Base-by-base conservation (phyloP, 2,888 invertebrate genomes). In the Stenotaenia linearis region DNA sequence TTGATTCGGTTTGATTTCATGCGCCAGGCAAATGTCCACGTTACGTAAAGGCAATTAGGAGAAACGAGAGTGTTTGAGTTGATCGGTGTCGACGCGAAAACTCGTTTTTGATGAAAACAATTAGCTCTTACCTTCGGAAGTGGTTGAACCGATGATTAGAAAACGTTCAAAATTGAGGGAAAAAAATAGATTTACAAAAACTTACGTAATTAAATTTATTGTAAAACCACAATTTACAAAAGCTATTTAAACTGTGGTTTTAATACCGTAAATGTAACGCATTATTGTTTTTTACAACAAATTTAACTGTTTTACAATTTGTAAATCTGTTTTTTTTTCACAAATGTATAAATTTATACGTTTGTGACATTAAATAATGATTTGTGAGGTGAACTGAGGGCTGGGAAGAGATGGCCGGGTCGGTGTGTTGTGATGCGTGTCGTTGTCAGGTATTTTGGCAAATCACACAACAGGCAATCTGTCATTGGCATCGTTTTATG, bases 51-150 rank as follows among this genome's bases (percentile, higher is more conserved):
- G 10, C 25, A 61, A 61, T 61, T 61, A 61, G 5, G 25, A 9
- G 15, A 69, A n/a, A 25, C 3, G 9, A 69, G 25, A 25, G 69
- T 69, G 28, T 69, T 69, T 69, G 9, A 69, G 25, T 25, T 15
- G 69, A 61, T 61, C 25, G 5, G 23, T 23, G 61, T 21, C 61
- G 15, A 61, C 23, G 25, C 25, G 21, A 56, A 69, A 69, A 69
- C 69, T 25, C 25, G 69, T 69, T 56, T 40, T 6, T 50, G 50
- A 69, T 69, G 69, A 69, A 69, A 69, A 69, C 69, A 69, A 69
- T 69, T 69, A 69, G 5, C 12, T 69, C 28, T 69, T n/a, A 25
- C 69, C 69, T 69, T 69, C 69, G 18, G n/a, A n/a, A 10, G 3
- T 23, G 25, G 23, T 69, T 69, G 25, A 69, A 25, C 69, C 69